Percentiles rank a stretch among this genome's conserved stretches.
These are phyloP conservation scores for Myotis vivesi DNA, from an alignment of 2,797 vertebrate genomes.

Conservation along the genomic window DNA sequence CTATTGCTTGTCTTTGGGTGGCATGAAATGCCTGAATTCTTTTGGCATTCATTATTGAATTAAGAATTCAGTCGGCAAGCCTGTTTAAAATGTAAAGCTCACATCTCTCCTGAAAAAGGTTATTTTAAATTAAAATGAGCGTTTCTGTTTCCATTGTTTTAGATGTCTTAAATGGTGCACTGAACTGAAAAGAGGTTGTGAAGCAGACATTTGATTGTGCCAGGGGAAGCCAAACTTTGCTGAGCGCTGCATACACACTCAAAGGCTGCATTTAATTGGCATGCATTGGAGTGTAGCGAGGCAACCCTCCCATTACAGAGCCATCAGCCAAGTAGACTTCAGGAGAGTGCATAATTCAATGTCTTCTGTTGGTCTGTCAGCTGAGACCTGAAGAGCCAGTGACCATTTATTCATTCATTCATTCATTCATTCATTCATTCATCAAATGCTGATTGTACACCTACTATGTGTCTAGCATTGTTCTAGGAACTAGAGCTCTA, in stretches of 20 bases:
- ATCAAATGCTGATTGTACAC: neutral
- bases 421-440: neutral
- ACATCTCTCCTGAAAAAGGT: conserved; percentile 45
- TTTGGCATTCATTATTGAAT: conserved; percentile 48
- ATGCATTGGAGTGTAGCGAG: neutral
- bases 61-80: conserved; percentile 43
- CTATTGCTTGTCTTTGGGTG: conserved; percentile 12
- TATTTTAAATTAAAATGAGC: conserved; percentile 68
- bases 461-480: neutral
- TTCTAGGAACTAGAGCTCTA: neutral
- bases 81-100: conserved; percentile 67
- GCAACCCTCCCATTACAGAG: neutral
- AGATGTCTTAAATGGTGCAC: conserved; percentile 47
- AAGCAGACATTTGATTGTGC: conserved; percentile 14
- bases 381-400: neutral
- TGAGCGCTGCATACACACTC: neutral
- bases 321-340: neutral
- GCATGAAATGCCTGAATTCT: conserved; percentile 42
- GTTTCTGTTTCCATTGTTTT: conserved; percentile 50
- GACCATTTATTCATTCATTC: neutral
- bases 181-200: conserved; percentile 29
- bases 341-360: neutral
- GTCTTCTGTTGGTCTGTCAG: neutral
- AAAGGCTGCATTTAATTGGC: conserved; percentile 3
- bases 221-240: conserved; percentile 22